These are phyloP conservation scores for Cheiracanthium punctorium DNA, from an alignment of 2,888 invertebrate species.

Conservation along the genomic window DNA sequence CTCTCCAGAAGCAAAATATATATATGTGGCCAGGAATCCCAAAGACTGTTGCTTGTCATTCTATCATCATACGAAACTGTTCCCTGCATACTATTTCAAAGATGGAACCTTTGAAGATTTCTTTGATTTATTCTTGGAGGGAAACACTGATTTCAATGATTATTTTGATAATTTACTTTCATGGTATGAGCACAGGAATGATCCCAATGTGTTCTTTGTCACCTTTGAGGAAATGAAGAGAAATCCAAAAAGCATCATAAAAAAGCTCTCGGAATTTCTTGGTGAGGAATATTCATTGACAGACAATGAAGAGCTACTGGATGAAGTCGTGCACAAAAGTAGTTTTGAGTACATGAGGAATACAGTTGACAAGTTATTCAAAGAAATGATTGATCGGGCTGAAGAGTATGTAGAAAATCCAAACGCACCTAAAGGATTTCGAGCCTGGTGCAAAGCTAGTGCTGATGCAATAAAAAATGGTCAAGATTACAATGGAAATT, in stretches of 20 bases:
- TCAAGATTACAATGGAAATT: constrained; percentile 48
- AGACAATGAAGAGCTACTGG: constrained; percentile 42
- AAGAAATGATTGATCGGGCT: constrained; percentile 41
- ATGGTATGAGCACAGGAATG: constrained; percentile 71
- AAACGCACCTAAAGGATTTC: constrained; percentile 36
- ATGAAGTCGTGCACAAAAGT: constrained; percentile 57
- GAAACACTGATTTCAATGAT: constrained; percentile 73
- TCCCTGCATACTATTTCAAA: constrained; percentile 49
- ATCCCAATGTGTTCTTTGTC: constrained; percentile 75
- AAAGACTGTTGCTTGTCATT: constrained; percentile 77
- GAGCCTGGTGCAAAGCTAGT: constrained; percentile 35
- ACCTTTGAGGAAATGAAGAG: constrained; percentile 77
- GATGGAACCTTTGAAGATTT: constrained; percentile 75
- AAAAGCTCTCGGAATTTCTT: constrained; percentile 71
- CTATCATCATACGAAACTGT: constrained; percentile 74
- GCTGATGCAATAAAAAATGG: constrained; percentile 45
- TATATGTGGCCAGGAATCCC: constrained; percentile 78
- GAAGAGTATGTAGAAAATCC: constrained; percentile 44
- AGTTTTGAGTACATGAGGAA: constrained; percentile 70
- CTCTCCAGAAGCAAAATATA: constrained; percentile 71
- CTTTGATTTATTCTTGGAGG: constrained; percentile 75
- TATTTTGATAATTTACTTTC: constrained; percentile 71
- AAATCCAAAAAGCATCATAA: constrained; percentile 68
- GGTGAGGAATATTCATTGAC: constrained; percentile 48
- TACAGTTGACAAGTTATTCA: constrained; percentile 46